Percentiles rank a stretch among this genome's conserved stretches.
These are phyloP conservation scores for Parazoanthus atlanticus DNA, from an alignment of 92 coral and sea anemone species.

Conservation along the genomic window DNA sequence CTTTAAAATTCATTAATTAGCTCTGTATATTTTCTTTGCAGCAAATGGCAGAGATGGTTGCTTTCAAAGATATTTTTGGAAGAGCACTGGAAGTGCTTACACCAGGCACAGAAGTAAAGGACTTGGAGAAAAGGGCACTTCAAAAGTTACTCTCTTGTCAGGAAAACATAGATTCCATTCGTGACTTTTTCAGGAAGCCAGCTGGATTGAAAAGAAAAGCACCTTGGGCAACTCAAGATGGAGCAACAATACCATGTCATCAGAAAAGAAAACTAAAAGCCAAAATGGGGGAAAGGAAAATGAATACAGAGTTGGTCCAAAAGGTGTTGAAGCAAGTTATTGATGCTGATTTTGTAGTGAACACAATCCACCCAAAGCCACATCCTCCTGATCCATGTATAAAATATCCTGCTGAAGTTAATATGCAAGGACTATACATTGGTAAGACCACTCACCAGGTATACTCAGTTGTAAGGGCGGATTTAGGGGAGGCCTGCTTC, in stretches of 20 bases:
- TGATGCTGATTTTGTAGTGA: neutral
- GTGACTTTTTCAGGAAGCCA: neutral
- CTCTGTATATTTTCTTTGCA: neutral
- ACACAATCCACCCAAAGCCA: neutral
- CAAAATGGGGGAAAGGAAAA: neutral
- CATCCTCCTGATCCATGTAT: constrained; percentile 3
- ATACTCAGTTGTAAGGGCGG: no score
- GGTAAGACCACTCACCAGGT: neutral
- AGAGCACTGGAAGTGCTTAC: neutral
- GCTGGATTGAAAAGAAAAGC: neutral
- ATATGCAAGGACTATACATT: neutral
- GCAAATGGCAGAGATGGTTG: neutral
- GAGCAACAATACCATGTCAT: neutral
- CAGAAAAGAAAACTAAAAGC: neutral
- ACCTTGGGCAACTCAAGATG: neutral
- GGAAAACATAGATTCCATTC: constrained; percentile 10
- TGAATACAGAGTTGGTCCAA: neutral
- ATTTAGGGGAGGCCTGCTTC: no score
- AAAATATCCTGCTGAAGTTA: constrained; percentile 10
- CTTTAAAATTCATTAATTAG: no score
- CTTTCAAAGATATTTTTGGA: constrained; percentile 7
- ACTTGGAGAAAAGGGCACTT: neutral
- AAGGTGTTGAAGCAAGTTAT: constrained; percentile 5
- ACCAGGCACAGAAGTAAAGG: neutral
- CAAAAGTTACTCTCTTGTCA: neutral